phyloP scores from a whole-genome alignment of 1,140 invertebrate genomes.

The Megathymus violae region DNA sequence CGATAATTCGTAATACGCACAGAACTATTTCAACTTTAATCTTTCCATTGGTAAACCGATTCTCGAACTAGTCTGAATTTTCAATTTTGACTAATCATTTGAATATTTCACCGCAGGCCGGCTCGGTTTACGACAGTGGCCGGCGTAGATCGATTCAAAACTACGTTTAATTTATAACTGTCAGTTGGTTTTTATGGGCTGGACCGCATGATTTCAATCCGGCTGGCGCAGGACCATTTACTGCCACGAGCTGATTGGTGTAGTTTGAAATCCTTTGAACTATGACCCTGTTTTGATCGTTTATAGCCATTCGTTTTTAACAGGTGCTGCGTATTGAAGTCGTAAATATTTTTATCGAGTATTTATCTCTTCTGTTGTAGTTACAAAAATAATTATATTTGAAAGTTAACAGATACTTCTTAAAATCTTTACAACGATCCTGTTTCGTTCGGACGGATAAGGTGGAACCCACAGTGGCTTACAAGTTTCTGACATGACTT shows the following conservation, averaged over 20 bases:
- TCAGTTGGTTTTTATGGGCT: constrained; percentile 27
- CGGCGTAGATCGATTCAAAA: constrained; percentile 38
- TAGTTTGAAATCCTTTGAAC: constrained; percentile 20
- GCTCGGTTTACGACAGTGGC: constrained; percentile 34
- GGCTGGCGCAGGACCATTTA: constrained; percentile 16
- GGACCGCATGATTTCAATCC: constrained; percentile 28
- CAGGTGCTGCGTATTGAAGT: not conserved
- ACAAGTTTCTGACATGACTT: no score
- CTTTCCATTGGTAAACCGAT: constrained; percentile 12
- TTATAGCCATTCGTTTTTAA: not conserved
- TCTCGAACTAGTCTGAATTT: constrained; percentile 21
- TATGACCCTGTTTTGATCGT: not conserved
- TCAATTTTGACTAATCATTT: constrained; percentile 45
- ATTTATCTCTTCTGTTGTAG: not conserved
- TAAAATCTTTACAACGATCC: no score
- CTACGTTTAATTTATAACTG: constrained; percentile 37
- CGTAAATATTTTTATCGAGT: not conserved
- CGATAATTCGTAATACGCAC: not conserved
- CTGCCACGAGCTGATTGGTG: constrained; percentile 18
- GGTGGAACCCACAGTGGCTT: no score
- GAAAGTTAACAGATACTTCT: no score
- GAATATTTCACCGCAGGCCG: constrained; percentile 44
- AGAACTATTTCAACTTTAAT: constrained; percentile 37
- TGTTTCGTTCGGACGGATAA: no score
- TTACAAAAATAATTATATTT: not conserved